Percentiles rank a stretch among this genome's conserved stretches.
These are phyloP conservation scores for Auanema freiburgensis DNA, from an alignment of 2,888 invertebrate genomes.

Conservation along the genomic window DNA sequence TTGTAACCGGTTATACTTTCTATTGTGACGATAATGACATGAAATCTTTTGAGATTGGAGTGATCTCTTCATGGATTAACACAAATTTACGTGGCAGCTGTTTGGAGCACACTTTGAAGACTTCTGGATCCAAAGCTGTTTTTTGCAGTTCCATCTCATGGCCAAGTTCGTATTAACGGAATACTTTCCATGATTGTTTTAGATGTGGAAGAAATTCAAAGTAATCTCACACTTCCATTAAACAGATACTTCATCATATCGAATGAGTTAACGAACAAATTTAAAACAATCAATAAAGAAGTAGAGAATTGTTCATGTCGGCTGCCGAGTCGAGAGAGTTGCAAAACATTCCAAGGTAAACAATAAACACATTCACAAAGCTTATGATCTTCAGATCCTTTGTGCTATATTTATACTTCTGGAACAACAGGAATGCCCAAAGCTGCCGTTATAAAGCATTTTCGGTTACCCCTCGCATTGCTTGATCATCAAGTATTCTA, in stretches of 20 bases:
- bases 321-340: no score
- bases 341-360: no score
- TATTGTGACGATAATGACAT: not conserved
- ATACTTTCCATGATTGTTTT: no score
- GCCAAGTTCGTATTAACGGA: no score
- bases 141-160: slow-evolving; percentile 6
- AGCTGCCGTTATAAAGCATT: slow-evolving; percentile 89
- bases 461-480: slow-evolving; percentile 68
- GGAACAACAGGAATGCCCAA: slow-evolving; percentile 96
- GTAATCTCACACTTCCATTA: no score
- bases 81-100: slow-evolving; percentile 82
- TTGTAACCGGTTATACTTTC: not conserved
- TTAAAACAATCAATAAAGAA: no score
- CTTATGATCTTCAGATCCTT: slow-evolving; percentile 34
- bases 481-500: slow-evolving; percentile 60
- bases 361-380: no score
- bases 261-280: no score
- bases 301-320: no score
- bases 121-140: slow-evolving; percentile 12
- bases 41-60: slow-evolving; percentile 63
- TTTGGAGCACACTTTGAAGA: slow-evolving; percentile 78
- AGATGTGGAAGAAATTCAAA: no score
- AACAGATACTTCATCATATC: no score
- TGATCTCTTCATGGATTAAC: slow-evolving; percentile 80
- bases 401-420: slow-evolving; percentile 93